Evolutionary conservation across 1,140 invertebrate genomes (phyloP), one percentile per base, ranked within the genome.

Genomic region (Aphidius gifuensis): DNA sequence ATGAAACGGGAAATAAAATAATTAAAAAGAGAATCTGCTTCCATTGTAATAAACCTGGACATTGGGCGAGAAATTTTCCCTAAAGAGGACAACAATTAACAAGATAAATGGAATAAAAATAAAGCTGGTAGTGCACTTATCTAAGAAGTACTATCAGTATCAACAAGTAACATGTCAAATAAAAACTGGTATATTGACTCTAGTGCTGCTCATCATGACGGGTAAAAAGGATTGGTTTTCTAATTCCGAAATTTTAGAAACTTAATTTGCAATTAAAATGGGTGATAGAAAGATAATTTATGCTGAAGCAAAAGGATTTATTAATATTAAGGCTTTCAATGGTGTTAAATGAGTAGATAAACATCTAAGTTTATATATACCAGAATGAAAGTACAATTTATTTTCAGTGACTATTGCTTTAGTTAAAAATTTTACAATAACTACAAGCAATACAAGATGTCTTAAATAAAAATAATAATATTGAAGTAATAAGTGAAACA

Each of bases 351-450:
- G 65, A 66, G 46, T 48, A 21, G 5, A 50, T 1, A 63, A 60
- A 7, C 9, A 66, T 66, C 64, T 77, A n/a, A 58, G 70, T 0
- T 59, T 77, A 50, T 76, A 62, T 64, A 72, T 77, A 38, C 76
- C 79, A 0, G 68, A 79, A 38, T 42, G 63, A 3, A 58, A 58
- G n/a, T 64, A 53, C n/a, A 64, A 64, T 38, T 39, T 58, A 4
- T 64, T 64, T 40, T 64, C 62, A n/a, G 32, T 39, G 1, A 54
- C 54, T 4, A 23, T 46, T 11, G 61, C 61, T 9, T 23, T 63
- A 5, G 61, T 58, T 16, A 55, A 50, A 43, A 47, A 50, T 6
- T 16, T 60, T 2, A 40, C 50, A 9, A 55, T 60, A 38, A 40
- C 38, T 9, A 57, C 53, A 5, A 47, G 44, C 11, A 11, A 45